Base-by-base conservation (phyloP, 2,113 vertebrate species). In the Mormoops blainvillei region DNA sequence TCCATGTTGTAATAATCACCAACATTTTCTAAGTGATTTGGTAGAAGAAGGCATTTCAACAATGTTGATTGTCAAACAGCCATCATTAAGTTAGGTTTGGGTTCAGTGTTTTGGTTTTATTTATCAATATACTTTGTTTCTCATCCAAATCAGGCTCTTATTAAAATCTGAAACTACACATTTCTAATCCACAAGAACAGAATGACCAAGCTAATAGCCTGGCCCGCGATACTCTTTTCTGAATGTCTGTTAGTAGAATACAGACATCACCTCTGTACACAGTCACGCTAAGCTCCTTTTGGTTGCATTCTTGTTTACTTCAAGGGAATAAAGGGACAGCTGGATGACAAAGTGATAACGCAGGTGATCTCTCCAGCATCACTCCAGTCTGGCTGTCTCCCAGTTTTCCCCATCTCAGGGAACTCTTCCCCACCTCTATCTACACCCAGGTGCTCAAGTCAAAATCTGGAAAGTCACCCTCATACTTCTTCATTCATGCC, bases 151-250 rank as follows among this genome's bases (percentile, higher is more conserved):
- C 2, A 28, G 14, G 19, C 67, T 84, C 50, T 89, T 78, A 84
- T n/a, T 68, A 71, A 96, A 93, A 81, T 77, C 18, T 73, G 67
- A 95, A 95, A 38, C 22, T 88, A 36, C 26, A 43, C 50, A 3
- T 84, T 93, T 88, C 65, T 84, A 84, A 80, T 45, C 61, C 74
- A 41, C 24, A 81, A 93, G 87, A 56, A 81, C 54, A 95, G 19
- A 67, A 22, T 31, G 8, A 48, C 18, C 6, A 89, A 33, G 18
- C 73, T 80, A 33, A 78, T 13, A 58, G 54, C 19, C 20, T 43
- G 26, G 22, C 20, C 61, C 83, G 16, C 14, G 31, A 43, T 3
- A 68, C 12, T 87, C 24, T 63, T 87, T 65, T 45, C 76, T 85
- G 33, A 61, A 33, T 3, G 12, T 81, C 45, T 65, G 1, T 31